Conservation (phyloP, 2,797 vertebrate species). For the Masticophis lateralis region DNA sequence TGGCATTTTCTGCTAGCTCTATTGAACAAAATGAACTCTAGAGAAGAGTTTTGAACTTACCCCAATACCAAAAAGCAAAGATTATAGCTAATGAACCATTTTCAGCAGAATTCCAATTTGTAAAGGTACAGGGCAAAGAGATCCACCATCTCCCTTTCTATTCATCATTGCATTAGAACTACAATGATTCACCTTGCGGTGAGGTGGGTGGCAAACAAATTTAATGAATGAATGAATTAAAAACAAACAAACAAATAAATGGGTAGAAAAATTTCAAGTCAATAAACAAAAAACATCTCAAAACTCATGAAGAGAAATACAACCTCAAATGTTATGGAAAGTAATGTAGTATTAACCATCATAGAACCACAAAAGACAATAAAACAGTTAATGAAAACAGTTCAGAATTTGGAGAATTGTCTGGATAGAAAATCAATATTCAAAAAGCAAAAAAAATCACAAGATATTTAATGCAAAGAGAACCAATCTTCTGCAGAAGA, state of each 20-base stretch:
- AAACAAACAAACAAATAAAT: not conserved
- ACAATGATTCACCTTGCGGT: not conserved
- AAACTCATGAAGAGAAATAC: not conserved
- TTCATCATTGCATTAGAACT: not conserved
- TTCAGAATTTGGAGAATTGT: not conserved
- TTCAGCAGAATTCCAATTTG: not conserved
- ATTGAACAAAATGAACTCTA: not conserved
- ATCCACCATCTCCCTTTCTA: not conserved
- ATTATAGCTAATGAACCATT: not conserved
- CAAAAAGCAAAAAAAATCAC: not conserved
- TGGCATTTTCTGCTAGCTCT: not conserved
- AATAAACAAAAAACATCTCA: not conserved
- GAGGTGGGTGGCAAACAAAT: not conserved
- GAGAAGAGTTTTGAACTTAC: not conserved
- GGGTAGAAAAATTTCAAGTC: not conserved
- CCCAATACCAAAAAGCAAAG: not conserved
- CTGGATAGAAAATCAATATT: not conserved
- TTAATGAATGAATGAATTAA: no score
- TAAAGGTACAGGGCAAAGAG: not conserved
- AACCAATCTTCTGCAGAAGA: not conserved
- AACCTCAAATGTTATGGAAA: not conserved
- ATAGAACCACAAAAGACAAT: not conserved
- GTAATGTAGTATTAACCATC: not conserved
- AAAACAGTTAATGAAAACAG: not conserved
- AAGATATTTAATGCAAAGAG: not conserved